Percentiles rank a stretch among this genome's conserved stretches.
Evolutionary conservation across 1,140 invertebrate genomes (phyloP).

Genomic region (Lerema accius): DNA sequence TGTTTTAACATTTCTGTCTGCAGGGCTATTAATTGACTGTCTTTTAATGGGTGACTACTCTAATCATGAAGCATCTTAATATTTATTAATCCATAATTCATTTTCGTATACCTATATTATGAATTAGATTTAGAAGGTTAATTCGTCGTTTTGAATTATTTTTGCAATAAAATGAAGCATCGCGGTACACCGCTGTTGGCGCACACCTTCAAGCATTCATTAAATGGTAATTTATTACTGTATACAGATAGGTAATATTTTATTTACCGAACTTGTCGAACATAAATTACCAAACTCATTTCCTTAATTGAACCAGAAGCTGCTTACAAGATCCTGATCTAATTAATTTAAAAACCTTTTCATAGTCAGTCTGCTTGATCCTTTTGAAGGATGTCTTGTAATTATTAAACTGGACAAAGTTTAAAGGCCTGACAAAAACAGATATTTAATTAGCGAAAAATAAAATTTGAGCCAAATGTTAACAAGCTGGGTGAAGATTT

Average conservation of each 20-base stretch:
- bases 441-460: constrained; percentile 41
- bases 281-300: constrained; percentile 31
- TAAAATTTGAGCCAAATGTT: constrained; percentile 27
- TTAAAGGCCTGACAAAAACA: constrained; percentile 35
- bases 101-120: too few relatives aligned
- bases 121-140: too few relatives aligned
- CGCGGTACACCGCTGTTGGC: background rate
- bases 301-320: constrained; percentile 29
- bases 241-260: constrained; percentile 29
- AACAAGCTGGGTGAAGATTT: constrained; percentile 4
- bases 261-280: constrained; percentile 26
- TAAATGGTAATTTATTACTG: constrained; percentile 24
- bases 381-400: constrained; percentile 37
- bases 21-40: too few relatives aligned
- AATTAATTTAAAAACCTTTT: constrained; percentile 48
- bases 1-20: too few relatives aligned
- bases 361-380: constrained; percentile 34
- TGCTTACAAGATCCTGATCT: constrained; percentile 37
- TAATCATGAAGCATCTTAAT: too few relatives aligned
- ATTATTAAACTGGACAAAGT: constrained; percentile 27
- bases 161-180: background rate
- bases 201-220: background rate
- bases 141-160: background rate
- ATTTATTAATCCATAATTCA: too few relatives aligned
- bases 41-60: too few relatives aligned